A percentile compares a stretch with the other conserved stretches of the same genome.
Evolutionary conservation across 64 coral and sea anemone species (phyloP).

Genomic region (Montipora sp.): DNA sequence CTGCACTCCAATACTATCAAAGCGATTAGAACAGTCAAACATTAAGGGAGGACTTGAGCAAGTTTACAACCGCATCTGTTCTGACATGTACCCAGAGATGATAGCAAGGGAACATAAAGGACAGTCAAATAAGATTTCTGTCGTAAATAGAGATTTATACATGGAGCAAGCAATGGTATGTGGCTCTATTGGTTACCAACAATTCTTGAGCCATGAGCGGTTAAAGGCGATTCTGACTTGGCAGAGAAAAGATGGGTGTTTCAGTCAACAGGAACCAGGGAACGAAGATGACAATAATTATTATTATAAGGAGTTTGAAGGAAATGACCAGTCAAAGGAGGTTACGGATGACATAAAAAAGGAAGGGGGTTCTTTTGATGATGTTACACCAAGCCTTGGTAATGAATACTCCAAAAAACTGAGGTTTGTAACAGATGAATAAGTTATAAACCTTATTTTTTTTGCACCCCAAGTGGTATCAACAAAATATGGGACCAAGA

Average conservation of each 20-base stretch:
- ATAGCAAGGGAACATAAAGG: slow-evolving; percentile 56
- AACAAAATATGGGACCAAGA: too few relatives aligned
- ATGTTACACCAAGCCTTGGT: not conserved
- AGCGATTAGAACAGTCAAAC: slow-evolving; percentile 50
- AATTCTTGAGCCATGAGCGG: slow-evolving; percentile 76
- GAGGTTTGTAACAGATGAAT: not conserved
- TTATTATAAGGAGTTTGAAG: not conserved
- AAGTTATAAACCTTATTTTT: too few relatives aligned
- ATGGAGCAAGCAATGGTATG: slow-evolving; percentile 98
- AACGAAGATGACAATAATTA: not conserved
- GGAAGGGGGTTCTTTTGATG: not conserved
- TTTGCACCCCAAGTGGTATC: too few relatives aligned
- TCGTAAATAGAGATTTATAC: slow-evolving; percentile 75
- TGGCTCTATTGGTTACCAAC: slow-evolving; percentile 78
- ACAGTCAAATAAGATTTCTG: not conserved
- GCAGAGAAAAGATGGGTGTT: slow-evolving; percentile 90
- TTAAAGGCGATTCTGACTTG: slow-evolving; percentile 78
- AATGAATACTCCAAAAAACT: not conserved
- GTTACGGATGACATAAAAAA: not conserved
- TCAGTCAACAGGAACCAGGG: slow-evolving; percentile 46
- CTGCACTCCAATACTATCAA: slow-evolving; percentile 63
- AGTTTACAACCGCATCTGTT: slow-evolving; percentile 85
- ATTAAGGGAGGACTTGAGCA: slow-evolving; percentile 60
- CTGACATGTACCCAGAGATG: slow-evolving; percentile 88
- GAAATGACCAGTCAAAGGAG: not conserved